Evolutionary conservation across 2,797 vertebrate species (phyloP).

Genomic region (Bovichtus diacanthus): DNA sequence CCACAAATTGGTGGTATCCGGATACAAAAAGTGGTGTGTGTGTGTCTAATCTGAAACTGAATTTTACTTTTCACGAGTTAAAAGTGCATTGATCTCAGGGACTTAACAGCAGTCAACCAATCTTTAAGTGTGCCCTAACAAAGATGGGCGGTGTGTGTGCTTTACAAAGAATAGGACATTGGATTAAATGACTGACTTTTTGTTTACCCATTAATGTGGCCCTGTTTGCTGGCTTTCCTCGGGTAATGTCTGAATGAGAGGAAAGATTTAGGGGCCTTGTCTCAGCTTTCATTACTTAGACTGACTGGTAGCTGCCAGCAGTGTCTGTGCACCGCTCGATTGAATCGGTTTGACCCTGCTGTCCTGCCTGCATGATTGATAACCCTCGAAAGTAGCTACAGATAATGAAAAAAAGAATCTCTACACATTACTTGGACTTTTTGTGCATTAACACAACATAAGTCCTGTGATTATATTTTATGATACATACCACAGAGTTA

Average conservation of each 20-base stretch:
- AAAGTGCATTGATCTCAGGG: slow-evolving; percentile 17
- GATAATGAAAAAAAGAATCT: slow-evolving; percentile 9
- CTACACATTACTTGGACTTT: slow-evolving; percentile 10
- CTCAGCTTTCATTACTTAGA: slow-evolving; percentile 64
- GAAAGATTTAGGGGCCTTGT: slow-evolving; percentile 57
- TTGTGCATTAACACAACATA: slow-evolving; percentile 1
- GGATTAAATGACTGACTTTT: slow-evolving; percentile 41
- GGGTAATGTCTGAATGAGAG: slow-evolving; percentile 53
- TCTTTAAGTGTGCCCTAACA: slow-evolving; percentile 23
- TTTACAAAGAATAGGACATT: slow-evolving; percentile 29
- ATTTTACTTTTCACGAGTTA: slow-evolving; percentile 16
- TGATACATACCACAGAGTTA: background rate
- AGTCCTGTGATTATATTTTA: background rate
- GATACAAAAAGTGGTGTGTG: background rate
- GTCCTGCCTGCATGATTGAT: slow-evolving; percentile 41
- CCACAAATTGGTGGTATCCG: slow-evolving; percentile 17
- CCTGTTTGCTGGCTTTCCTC: slow-evolving; percentile 46
- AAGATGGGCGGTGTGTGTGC: background rate
- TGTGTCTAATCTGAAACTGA: slow-evolving; percentile 1
- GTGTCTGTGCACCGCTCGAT: slow-evolving; percentile 47
- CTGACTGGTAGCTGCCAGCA: slow-evolving; percentile 55
- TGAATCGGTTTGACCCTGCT: slow-evolving; percentile 38
- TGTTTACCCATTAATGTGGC: slow-evolving; percentile 48
- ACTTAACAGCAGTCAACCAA: slow-evolving; percentile 17
- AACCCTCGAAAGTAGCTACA: slow-evolving; percentile 1